These are phyloP conservation scores for Physella acuta DNA, from an alignment of 1,140 invertebrate genomes.

Conservation along the genomic window DNA sequence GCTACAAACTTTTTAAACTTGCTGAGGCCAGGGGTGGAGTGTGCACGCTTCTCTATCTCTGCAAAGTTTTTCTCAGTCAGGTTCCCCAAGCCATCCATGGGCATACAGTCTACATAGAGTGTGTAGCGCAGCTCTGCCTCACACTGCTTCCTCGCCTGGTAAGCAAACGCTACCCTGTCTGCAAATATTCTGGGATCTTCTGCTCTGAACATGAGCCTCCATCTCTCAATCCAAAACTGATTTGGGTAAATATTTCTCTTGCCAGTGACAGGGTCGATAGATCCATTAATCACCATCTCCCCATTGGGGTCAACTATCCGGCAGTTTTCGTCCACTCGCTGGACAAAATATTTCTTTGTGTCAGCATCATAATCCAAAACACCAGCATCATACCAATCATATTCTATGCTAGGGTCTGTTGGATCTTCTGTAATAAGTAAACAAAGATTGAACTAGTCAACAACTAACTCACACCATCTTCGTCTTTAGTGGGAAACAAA, in stretches of 20 bases:
- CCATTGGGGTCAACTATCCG: constrained; percentile 51
- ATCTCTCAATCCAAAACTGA: constrained; percentile 66
- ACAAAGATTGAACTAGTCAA: too few relatives aligned
- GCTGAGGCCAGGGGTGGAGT: constrained; percentile 47
- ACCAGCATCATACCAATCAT: constrained; percentile 69
- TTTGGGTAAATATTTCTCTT: constrained; percentile 31
- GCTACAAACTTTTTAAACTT: constrained; percentile 45
- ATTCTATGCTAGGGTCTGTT: constrained; percentile 54
- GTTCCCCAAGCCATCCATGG: constrained; percentile 66
- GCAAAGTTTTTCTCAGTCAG: constrained; percentile 62
- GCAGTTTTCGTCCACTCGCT: constrained; percentile 65
- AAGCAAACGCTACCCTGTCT: constrained; percentile 66
- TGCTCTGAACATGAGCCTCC: constrained; percentile 70
- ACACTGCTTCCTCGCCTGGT: constrained; percentile 63
- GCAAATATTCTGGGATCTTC: constrained; percentile 71
- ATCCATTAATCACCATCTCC: constrained; percentile 53
- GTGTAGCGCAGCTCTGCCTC: constrained; percentile 68
- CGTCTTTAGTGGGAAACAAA: constrained; percentile 20
- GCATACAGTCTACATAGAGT: constrained; percentile 72
- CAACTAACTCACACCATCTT: constrained; percentile 26
- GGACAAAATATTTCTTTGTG: constrained; percentile 59
- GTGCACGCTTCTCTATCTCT: constrained; percentile 59
- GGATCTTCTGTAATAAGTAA: constrained; percentile 42
- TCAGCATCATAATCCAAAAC: constrained; percentile 65
- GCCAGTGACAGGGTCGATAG: constrained; percentile 36